Base-by-base conservation (phyloP, 2,113 vertebrate genomes). In the Eulacestoma nigropectus region DNA sequence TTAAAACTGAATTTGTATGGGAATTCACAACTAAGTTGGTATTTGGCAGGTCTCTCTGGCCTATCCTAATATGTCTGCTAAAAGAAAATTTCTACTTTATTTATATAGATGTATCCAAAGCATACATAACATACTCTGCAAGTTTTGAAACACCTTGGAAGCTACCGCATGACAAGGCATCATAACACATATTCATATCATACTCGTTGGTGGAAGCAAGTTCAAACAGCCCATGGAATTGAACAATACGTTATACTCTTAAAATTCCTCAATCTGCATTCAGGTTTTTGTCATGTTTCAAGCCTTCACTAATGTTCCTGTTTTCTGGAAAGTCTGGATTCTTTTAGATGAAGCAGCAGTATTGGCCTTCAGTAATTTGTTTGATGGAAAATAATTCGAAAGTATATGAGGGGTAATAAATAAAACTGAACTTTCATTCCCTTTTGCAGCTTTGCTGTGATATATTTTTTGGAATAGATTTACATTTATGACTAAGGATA, bases 401-500 rank as follows among this genome's bases (percentile, higher is more conserved):
- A 86, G 23, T 88, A 30, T 59, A 67, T 62, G 59, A 86, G 37
- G 57, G 11, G 63, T 50, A 92, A 96, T 94, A 95, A 90, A 77
- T 80, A 86, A 93, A 87, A 72, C 10, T 33, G 35, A 93, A 75
- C 26, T 78, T 80, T 69, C 68, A 57, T 88, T 87, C 82, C 79
- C 9, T 29, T 88, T 91, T 93, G 46, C n/a, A 62, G 32, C 22
- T 77, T 65, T 93, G n/a, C 42, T 59, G 23, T 83, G 85, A 77
- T 84, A 17, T 52, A 80, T 88, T 96, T 96, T 96, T 96, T 83
- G 42, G 78, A 86, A 88, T 70, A 86, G 53, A 93, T 92, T 84
- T 96, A 90, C 85, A 77, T 92, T 96, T 92, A 79, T 90, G 85
- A 92, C 85, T 88, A 93, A 90, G 63, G 32, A 76, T 77, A 90